Evolutionary conservation across 1,140 invertebrate species (phyloP).

Genomic region (Platyscapa corneri): DNA sequence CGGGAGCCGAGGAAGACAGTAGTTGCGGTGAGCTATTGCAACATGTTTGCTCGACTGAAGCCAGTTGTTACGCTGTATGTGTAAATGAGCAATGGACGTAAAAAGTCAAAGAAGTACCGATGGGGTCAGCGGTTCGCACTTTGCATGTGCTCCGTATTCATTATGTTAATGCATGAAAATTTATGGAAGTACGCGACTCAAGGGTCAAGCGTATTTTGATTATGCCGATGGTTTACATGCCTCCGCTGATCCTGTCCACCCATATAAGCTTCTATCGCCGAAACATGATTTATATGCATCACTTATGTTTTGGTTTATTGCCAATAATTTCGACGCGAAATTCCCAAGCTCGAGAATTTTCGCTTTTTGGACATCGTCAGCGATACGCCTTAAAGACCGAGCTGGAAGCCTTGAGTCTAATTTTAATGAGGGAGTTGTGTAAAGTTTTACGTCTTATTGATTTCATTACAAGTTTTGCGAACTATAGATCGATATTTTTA

Average conservation of each 20-base stretch:
- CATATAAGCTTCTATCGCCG: not conserved
- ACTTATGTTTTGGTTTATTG: too few relatives aligned
- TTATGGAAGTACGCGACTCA: constrained; percentile 61
- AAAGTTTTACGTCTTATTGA: not conserved
- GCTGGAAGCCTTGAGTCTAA: not conserved
- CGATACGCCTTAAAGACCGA: too few relatives aligned
- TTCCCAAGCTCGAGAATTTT: too few relatives aligned
- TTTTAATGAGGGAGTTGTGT: too few relatives aligned
- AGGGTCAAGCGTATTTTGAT: constrained; percentile 31
- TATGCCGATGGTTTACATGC: too few relatives aligned
- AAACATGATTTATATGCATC: not conserved
- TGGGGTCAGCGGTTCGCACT: constrained; percentile 66
- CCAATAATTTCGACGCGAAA: too few relatives aligned
- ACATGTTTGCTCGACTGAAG: constrained; percentile 29
- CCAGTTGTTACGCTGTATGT: too few relatives aligned
- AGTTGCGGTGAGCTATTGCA: constrained; percentile 4
- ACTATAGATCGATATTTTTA: not conserved
- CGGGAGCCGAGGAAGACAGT: not conserved
- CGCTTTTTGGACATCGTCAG: too few relatives aligned
- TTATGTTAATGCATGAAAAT: constrained; percentile 73
- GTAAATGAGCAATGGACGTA: not conserved
- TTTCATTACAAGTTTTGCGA: not conserved
- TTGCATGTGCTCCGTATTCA: constrained; percentile 61
- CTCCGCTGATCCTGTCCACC: not conserved
- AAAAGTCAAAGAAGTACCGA: constrained; percentile 31